Evolutionary conservation across 2,888 invertebrate genomes (phyloP).

Genomic region (Drosophila melanosoma): DNA sequence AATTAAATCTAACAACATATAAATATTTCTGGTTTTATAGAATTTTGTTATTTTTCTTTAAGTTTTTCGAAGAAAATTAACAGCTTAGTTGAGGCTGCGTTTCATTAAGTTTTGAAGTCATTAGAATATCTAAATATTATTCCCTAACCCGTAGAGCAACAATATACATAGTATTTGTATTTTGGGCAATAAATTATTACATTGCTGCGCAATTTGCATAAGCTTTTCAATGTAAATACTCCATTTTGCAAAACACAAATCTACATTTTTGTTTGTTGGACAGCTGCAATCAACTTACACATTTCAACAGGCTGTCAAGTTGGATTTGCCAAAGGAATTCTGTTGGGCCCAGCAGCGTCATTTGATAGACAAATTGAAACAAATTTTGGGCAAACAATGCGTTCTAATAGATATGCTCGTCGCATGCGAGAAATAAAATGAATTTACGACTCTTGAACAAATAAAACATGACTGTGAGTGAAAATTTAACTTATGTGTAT

Average conservation of each 20-base stretch:
- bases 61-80: neutral
- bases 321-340: constrained; percentile 11
- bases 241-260: neutral
- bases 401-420: constrained; percentile 56
- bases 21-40: neutral
- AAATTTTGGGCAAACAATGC: constrained; percentile 54
- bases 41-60: neutral
- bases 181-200: neutral
- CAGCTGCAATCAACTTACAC: constrained; percentile 17
- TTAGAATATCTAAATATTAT: neutral
- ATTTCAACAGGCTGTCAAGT: constrained; percentile 10
- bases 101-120: neutral
- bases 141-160: neutral
- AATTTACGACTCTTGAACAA: constrained; percentile 67
- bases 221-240: constrained; percentile 17
- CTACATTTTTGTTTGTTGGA: neutral
- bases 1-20: neutral
- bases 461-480: constrained; percentile 64
- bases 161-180: neutral
- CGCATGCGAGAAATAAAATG: constrained; percentile 58
- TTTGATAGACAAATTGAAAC: constrained; percentile 55
- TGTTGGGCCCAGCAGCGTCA: constrained; percentile 22
- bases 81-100: neutral
- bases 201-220: constrained; percentile 14
- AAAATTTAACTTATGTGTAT: constrained; percentile 39